Evolutionary conservation across 2,113 vertebrate species (phyloP), one percentile per base, ranked within the genome.

Genomic region (Riparia riparia): DNA sequence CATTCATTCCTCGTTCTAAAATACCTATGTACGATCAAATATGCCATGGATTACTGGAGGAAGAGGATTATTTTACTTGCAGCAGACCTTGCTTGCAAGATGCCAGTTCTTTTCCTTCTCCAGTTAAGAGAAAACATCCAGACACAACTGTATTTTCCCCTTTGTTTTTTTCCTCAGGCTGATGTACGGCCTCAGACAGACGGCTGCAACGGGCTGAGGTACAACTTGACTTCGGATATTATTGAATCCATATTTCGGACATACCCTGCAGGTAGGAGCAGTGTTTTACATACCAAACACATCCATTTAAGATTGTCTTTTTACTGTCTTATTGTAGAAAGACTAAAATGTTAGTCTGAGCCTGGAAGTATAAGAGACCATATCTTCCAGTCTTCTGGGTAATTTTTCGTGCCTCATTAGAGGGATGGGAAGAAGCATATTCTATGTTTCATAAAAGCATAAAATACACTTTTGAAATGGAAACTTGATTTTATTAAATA

Each of bases 201-300:
- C 56, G 99, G 99, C 71, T 99, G 99, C 97, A 99, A 99, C 31
- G 99, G 99, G 56, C 97, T 99, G 95, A 98, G 99, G 97, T 99
- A 99, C 77, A 99, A 99, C 96, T 98, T 99, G 96, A 99, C 99
- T 44, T 98, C 99, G 22, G 99, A 99, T 97, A 99, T 99, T 81
- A 99, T 99, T 80, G 99, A 99, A 93, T 99, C 99, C 56, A 99
- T 99, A 97, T 99, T 99, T 97, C 99, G 99, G 96, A 99, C 99
- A 21, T 99, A 99, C 89, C 99, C 99, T 90, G 98, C 99, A 98
- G 99, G 99, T 99, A 97, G 98, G 95, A 92, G 24, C 18, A 69
- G 16, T 64, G 66, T 42, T 76, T 71, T 56, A 58, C 18, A 4
- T 41, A 58, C 28, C 26, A 74, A 45, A 82, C 41, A 61, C 32